phyloP scores from a whole-genome alignment of 2,797 vertebrate species.

The Sparidentex hasta region DNA sequence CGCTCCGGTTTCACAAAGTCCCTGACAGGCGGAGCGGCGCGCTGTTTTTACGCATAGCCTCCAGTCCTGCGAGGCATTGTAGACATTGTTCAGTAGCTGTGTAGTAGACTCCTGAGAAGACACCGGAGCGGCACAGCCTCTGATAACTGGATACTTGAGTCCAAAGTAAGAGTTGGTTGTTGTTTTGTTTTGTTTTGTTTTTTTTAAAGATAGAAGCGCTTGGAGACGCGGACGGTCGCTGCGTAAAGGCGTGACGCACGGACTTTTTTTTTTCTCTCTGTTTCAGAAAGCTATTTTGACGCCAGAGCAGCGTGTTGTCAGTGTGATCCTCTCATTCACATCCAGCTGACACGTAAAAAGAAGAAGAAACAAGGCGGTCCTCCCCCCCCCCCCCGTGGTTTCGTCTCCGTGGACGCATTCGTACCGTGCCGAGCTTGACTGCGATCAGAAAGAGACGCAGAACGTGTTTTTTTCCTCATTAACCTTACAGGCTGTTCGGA shows the following conservation, averaged over 20 bases:
- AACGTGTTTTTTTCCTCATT: slow-evolving; percentile 67
- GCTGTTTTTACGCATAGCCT: slow-evolving; percentile 76
- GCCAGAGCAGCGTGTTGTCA: background rate
- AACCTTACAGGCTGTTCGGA: slow-evolving; percentile 60
- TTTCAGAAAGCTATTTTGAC: slow-evolving; percentile 14
- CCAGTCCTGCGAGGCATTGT: slow-evolving; percentile 59
- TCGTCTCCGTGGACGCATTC: slow-evolving; percentile 13
- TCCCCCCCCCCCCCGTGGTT: background rate
- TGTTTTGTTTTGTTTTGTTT: too few species aligned
- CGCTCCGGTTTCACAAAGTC: slow-evolving; percentile 79
- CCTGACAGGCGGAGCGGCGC: slow-evolving; percentile 71
- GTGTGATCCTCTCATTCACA: slow-evolving; percentile 10
- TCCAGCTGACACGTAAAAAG: slow-evolving; percentile 19
- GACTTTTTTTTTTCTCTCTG: slow-evolving; percentile 20
- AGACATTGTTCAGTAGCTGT: slow-evolving; percentile 51
- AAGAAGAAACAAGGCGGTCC: slow-evolving; percentile 7
- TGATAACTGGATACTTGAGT: slow-evolving; percentile 59
- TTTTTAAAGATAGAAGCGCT: slow-evolving; percentile 5
- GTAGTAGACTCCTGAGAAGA: slow-evolving; percentile 56
- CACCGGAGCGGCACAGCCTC: slow-evolving; percentile 36
- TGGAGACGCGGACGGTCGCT: slow-evolving; percentile 47
- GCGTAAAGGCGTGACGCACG: slow-evolving; percentile 68
- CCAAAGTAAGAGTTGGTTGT: slow-evolving; percentile 36
- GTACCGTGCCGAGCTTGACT: slow-evolving; percentile 25
- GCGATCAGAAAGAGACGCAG: slow-evolving; percentile 19